Evolutionary conservation across 2,888 invertebrate species (phyloP).

Genomic region (Thereva unica): DNA sequence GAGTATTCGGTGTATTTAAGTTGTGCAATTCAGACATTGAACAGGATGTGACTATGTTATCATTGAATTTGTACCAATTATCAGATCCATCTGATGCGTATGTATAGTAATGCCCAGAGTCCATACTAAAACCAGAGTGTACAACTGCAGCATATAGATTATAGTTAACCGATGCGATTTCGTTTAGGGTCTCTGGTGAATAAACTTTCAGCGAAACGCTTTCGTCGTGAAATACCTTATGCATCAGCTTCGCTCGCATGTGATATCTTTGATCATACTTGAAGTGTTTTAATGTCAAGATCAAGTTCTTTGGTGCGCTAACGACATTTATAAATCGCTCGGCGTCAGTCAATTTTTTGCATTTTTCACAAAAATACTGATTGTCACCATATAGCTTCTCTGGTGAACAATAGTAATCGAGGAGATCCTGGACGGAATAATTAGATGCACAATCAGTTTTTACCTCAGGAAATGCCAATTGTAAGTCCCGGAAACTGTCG

Average conservation of each 20-base stretch:
- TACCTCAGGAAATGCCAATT: conserved; percentile 72
- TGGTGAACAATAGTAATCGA: conserved; percentile 77
- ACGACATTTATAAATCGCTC: conserved; percentile 71
- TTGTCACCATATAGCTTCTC: conserved; percentile 81
- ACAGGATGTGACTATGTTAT: conserved; percentile 69
- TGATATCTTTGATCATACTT: conserved; percentile 72
- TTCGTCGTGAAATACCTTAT: conserved; percentile 67
- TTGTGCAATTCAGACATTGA: conserved; percentile 66
- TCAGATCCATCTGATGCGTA: conserved; percentile 70
- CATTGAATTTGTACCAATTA: conserved; percentile 81
- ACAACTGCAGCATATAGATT: conserved; percentile 81
- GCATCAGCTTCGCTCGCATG: conserved; percentile 78
- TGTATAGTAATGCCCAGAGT: conserved; percentile 88
- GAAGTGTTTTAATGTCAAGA: conserved; percentile 81
- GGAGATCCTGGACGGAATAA: conserved; percentile 74
- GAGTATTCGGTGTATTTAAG: conserved; percentile 73
- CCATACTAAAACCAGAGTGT: conserved; percentile 80
- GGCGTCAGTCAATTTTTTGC: conserved; percentile 75
- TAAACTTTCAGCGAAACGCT: conserved; percentile 60
- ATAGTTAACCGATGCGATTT: conserved; percentile 62
- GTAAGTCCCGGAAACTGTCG: conserved; percentile 81
- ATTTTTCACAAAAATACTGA: conserved; percentile 78
- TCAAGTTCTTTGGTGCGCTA: conserved; percentile 75
- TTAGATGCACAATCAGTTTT: conserved; percentile 45
- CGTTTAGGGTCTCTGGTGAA: conserved; percentile 51